Base-by-base conservation (phyloP, 92 coral and sea anemone genomes). In the Palythoa caribaeorum region DNA sequence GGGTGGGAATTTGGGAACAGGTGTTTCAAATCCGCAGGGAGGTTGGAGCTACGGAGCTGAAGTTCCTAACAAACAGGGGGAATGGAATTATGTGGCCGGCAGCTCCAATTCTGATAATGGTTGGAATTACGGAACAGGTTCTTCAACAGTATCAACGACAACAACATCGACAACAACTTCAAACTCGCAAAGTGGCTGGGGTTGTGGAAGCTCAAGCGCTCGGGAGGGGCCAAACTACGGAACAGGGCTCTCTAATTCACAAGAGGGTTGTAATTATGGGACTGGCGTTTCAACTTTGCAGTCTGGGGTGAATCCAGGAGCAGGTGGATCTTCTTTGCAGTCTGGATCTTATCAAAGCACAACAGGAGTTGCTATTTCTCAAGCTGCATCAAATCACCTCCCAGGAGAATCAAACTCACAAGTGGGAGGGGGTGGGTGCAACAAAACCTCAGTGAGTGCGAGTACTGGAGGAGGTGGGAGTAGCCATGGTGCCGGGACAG, bases 1-100 rank as follows among this genome's bases (percentile, higher is more conserved):
- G 47, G 84, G 84, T 10, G 16, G 71, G 54, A 79, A 79, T 12
- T 38, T 57, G n/a, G 75, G 74, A 65, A 77, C 48, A 35, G 83
- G 65, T 7, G 48, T n/a, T 28, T 5, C 68, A 1, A 77, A 52
- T 54, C 11, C 13, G 39, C 83, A 77, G 44, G 63, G 47, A 73
- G 78, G 78, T 7, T 38, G 51, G 78, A 73, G n/a, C 48, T 39
- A 15, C 21, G 51, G 16, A 28, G 52, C 63, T 19, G 81, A 62
- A 6, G 81, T 11, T 35, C 62, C 62, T 20, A 13, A 3, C 21
- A 48, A 35, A 3, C 54, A 68, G 28, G 55, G 72, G 63, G 85
- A 69, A 10, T 63, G 85, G 85, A 80, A 65, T 21, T 62, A 63
- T 60, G 44, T 53, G 1, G 52, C 74, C 9, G 85, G 75, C 19